Conservation (phyloP, 2,888 invertebrate genomes). For the Cryptops parisi region DNA sequence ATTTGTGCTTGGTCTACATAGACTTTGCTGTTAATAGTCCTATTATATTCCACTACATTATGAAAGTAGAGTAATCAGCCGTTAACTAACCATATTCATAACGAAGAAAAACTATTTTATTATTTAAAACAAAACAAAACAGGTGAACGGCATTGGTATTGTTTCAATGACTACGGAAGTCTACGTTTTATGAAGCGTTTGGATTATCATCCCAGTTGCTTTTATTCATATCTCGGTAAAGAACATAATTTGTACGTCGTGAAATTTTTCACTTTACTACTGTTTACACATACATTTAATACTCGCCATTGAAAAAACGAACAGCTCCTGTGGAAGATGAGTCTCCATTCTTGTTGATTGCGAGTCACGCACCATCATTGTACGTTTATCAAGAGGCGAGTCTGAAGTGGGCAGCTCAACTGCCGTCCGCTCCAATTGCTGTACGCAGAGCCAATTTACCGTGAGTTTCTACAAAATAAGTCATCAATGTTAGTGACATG, state of each 20-base stretch:
- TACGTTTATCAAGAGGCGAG: conserved; percentile 70
- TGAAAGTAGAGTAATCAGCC: no score
- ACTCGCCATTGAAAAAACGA: no score
- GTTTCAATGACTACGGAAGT: conserved; percentile 61
- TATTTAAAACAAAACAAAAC: conserved; percentile 3
- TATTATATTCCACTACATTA: no score
- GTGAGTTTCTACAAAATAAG: conserved; percentile 18
- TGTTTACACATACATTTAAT: no score
- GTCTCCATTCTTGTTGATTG: conserved; percentile 42
- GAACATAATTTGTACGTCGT: no score
- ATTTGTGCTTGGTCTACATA: no score
- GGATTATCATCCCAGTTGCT: conserved; percentile 53
- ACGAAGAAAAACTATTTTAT: not conserved
- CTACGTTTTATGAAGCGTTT: conserved; percentile 69
- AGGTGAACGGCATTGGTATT: conserved; percentile 63
- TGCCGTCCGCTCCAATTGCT: conserved; percentile 56
- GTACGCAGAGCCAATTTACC: conserved; percentile 56
- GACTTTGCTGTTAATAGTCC: no score
- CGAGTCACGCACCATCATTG: conserved; percentile 65
- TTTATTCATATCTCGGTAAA: conserved; percentile 19
- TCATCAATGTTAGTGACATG: no score
- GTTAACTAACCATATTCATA: not conserved
- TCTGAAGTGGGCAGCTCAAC: conserved; percentile 78
- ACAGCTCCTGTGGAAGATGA: no score
- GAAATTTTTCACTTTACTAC: no score